Evolutionary conservation across 1,140 invertebrate genomes (phyloP), one percentile per base, ranked within the genome.

Genomic region (Caenorhabditis inopinata): DNA sequence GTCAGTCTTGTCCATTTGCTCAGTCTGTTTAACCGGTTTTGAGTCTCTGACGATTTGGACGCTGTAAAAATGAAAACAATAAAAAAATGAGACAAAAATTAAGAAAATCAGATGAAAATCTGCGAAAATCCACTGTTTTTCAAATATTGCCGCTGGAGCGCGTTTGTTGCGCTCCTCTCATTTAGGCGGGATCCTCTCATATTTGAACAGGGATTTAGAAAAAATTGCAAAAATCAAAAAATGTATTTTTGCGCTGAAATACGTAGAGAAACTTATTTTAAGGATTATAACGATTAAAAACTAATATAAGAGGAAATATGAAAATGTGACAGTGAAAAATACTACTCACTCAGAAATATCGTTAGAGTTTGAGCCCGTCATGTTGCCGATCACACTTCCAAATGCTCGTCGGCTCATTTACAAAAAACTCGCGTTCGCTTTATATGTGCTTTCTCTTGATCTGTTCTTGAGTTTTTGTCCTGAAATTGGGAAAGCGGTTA

Each of bases 321-420:
- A n/a, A n/a, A n/a, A n/a, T n/a, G n/a, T n/a, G n/a, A n/a, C n/a
- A n/a, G n/a, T n/a, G n/a, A n/a, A n/a, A n/a, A n/a, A n/a, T n/a
- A n/a, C n/a, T n/a, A 5, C 58, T 68, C 38, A 68, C 58, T 68
- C 58, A 6, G 58, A 16, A 58, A 42, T 42, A 42, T 42, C 38
- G 14, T 21, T 58, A 7, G 51, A 58, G 38, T 51, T 51, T 4
- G 48, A 6, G 58, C 58, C 27, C 58, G 27, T 68, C 58, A 11
- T 38, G 38, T 68, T 68, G 14, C 58, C 58, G 9, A 68, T 68
- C 9, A 38, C 58, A 21, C 58, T 68, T 38, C 58, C 58, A 42
- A 68, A 68, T 14, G 58, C 18, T 42, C 58, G 58, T 18, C 38
- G 32, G 58, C 58, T 68, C 58, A 68, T 68, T 68, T 25, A 32